Evolutionary conservation across 2,888 invertebrate genomes (phyloP), one percentile per base, ranked within the genome.

Genomic region (Synanthedon formicaeformis): DNA sequence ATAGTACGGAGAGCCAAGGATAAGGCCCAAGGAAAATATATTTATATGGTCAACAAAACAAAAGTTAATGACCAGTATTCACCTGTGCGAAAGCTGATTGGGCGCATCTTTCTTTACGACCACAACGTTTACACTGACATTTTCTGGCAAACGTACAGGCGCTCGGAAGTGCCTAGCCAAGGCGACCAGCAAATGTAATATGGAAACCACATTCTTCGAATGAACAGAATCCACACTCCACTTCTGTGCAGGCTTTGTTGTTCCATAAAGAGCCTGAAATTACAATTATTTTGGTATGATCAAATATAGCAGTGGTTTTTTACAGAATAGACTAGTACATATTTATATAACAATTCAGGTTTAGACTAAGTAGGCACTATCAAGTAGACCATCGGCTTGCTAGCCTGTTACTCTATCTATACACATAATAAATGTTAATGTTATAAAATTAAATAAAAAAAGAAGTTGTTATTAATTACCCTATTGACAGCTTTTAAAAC

Each of bases 141-240:
- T 96, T 81, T 99, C 98, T 0, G 99, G 99, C 53, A 99, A 90
- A 62, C 98, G 92, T 50, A 99, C 93, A 0, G 99, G 99, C 0
- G 99, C 98, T 45, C 99, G 89, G 78, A 97, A 99, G 80, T 97
- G 95, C 51, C 98, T 91, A 3, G 94, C 99, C 56, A 99, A 78
- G 0, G 96, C 94, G 12, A 99, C 98, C 61, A 99, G 75, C 41
- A 99, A 86, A 79, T 99, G 98, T 53, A 99, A 88, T 69, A 99
- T 99, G 1, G 98, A 93, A 5, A 99, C 96, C 60, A 99, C 91
- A 78, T 98, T 98, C 85, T 99, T 99, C 0, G 96, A 95, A 82
- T 99, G 99, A 48, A 99, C 92, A 41, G 95, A 94, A 77, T 99
- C 98, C 0, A 99, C 98, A 69, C 94, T 97, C 99, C 99, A 99